Evolutionary conservation across 2,888 invertebrate genomes (phyloP), one percentile per base, ranked within the genome.

Genomic region (Phasia obesa): DNA sequence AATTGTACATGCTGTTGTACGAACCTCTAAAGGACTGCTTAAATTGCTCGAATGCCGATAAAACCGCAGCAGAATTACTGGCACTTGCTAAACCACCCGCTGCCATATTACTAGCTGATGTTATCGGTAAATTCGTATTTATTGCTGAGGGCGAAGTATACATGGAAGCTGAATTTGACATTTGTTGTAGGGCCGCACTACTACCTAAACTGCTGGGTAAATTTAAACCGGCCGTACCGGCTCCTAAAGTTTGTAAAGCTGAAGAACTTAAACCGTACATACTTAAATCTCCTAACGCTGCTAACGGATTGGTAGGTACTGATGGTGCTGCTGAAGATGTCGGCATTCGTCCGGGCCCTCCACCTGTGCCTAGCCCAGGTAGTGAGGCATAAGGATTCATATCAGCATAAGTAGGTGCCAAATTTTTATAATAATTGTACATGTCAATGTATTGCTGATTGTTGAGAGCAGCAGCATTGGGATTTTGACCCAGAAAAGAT

Each of bases 361-460:
- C 73, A n/a, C 62, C 44, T 60, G 1, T 64, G 53, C 0, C 84
- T 77, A 69, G 85, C 71, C 19, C 82, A 11, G 74, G 53, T 1
- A 85, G 44, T 4, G 84, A 21, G 19, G 77, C 49, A 65, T 80
- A 85, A n/a, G 85, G 73, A 47, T 84, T 85, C n/a, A 86, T 70
- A 80, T 85, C 85, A 17, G 76, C 65, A 74, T 85, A 80, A n/a
- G 81, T 59, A 55, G 31, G 77, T n/a, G 42, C 79, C 21, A 71
- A 70, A 62, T 73, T 85, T 62, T 80, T 84, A 42, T 85, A 85
- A 65, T 83, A 78, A 11, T 84, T 85, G 7, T 78, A 69, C 78
- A 86, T 81, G 6, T 88, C 88, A 23, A 88, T 62, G 77, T 88
- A 88, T 49, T 84, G 87, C 70, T 86, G 88, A 47, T 44, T 55